Evolutionary conservation across 2,113 vertebrate species (phyloP), one percentile per base, ranked within the genome.

Genomic region (Piaya cayana): DNA sequence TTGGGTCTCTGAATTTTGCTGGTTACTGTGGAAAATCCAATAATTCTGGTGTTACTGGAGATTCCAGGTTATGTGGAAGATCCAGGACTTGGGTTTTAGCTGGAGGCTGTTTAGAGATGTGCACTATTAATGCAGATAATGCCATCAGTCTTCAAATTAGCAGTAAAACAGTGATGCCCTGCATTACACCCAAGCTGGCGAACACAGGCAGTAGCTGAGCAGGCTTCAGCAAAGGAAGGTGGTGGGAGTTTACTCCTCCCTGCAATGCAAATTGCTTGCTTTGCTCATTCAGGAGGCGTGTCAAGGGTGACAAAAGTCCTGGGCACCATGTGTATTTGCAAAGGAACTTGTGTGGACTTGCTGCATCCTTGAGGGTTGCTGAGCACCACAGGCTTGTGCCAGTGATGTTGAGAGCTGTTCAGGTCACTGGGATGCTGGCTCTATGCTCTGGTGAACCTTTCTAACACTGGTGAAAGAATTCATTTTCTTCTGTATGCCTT

Each of bases 381-480:
- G 78, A 90, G 37, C 62, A 37, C 65, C 15, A 9, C 0, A 0
- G 74, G 19, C 60, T 70, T 23, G 30, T 84, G 50, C 23, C 68
- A 77, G 47, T 1, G 0, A 60, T 63, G 42, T 26, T 0, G 2
- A 49, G 69, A 81, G n/a, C 63, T 1, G 0, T 39, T 75, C 2
- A 14, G 22, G 52, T 77, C 6, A 3, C 29, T 63, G 52, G 39
- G 36, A 11, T 6, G 6, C 39, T 79, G 69, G 5, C 50, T 47
- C 7, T 4, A 16, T 52, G 34, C 47, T 90, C n/a, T 10, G 4
- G 25, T 50, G 21, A 86, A 11, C 49, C 8, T 11, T 68, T 71
- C 19, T 3, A 7, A 32, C 5, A 1, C 16, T 43, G 55, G 11
- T 78, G 3, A 0, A 36, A 29, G 74, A 42, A 29, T 50, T 85